These are phyloP conservation scores for Oxyteleia sp. DNA, from an alignment of 2,888 invertebrate species.

Conservation along the genomic window DNA sequence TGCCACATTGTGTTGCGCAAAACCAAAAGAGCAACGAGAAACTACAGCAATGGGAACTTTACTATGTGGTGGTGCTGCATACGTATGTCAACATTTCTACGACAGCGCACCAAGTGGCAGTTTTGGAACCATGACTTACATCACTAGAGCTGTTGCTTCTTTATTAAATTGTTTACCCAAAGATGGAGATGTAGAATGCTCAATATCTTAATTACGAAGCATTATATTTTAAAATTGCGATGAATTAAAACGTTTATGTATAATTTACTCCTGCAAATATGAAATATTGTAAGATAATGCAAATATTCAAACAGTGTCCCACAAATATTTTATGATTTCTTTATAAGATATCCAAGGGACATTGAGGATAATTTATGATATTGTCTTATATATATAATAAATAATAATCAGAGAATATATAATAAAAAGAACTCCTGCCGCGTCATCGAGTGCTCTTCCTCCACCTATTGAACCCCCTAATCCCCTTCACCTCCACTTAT, in stretches of 20 bases:
- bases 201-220: constrained; percentile 88
- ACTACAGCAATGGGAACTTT: constrained; percentile 90
- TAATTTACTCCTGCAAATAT: too few species aligned
- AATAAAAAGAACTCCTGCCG: too few species aligned
- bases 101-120: constrained; percentile 99
- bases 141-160: constrained; percentile 94
- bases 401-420: too few species aligned
- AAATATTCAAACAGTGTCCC: too few species aligned
- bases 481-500: too few species aligned
- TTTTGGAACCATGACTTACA: constrained; percentile 99
- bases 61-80: constrained; percentile 97
- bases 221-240: not conserved
- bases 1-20: constrained; percentile 97
- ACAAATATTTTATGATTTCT: too few species aligned
- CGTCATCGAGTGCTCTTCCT: too few species aligned
- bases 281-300: too few species aligned
- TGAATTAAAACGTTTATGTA: not conserved
- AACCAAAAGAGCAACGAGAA: constrained; percentile 90
- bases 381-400: too few species aligned
- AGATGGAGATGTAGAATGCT: constrained; percentile 94
- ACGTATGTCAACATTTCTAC: constrained; percentile 98
- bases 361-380: too few species aligned
- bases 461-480: too few species aligned
- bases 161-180: constrained; percentile 92
- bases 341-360: too few species aligned